phyloP scores from a whole-genome alignment of 2,797 vertebrate genomes.

The Acanthurus tractus region DNA sequence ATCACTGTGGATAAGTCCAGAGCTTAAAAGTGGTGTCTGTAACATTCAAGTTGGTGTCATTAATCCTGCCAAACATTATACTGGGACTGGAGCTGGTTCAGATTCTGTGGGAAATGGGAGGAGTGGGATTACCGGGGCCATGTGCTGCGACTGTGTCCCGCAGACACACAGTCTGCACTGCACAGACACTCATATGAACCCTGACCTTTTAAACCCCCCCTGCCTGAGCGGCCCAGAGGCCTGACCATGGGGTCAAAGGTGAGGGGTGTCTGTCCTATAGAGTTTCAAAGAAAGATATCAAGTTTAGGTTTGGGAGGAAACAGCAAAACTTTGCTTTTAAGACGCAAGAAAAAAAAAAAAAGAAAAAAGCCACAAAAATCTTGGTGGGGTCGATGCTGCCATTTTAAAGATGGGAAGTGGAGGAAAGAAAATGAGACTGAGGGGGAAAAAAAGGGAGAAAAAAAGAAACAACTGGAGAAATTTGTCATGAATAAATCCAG shows the following conservation, averaged over 20 bases:
- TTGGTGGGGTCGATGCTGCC: conserved; percentile 27
- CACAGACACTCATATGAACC: conserved; percentile 75
- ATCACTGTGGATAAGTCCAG: conserved; percentile 20
- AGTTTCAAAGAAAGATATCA: conserved; percentile 81
- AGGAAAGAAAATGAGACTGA: conserved; percentile 46
- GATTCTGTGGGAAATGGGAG: conserved; percentile 77
- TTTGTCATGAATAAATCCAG: conserved; percentile 58
- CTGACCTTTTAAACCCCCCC: conserved; percentile 66
- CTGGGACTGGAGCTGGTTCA: conserved; percentile 44
- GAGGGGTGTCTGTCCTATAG: conserved; percentile 76
- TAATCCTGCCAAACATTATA: conserved; percentile 69
- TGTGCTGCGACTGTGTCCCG: conserved; percentile 72
- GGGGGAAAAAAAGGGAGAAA: conserved; percentile 27
- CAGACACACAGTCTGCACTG: conserved; percentile 85
- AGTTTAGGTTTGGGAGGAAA: conserved; percentile 73
- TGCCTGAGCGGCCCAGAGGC: conserved; percentile 68
- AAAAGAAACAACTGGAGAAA: conserved; percentile 58
- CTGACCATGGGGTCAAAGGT: conserved; percentile 79
- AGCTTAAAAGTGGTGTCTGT: conserved; percentile 52
- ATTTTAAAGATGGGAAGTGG: conserved; percentile 59
- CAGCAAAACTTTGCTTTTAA: conserved; percentile 45
- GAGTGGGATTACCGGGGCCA: conserved; percentile 79
- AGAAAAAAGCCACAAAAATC: conserved; percentile 28
- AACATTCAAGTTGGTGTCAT: conserved; percentile 58
- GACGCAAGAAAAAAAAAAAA: conserved; percentile 8